A percentile compares a stretch with the other conserved stretches of the same genome.
These are phyloP conservation scores for Seriola rivoliana DNA, from an alignment of 2,113 vertebrate species.

Conservation along the genomic window DNA sequence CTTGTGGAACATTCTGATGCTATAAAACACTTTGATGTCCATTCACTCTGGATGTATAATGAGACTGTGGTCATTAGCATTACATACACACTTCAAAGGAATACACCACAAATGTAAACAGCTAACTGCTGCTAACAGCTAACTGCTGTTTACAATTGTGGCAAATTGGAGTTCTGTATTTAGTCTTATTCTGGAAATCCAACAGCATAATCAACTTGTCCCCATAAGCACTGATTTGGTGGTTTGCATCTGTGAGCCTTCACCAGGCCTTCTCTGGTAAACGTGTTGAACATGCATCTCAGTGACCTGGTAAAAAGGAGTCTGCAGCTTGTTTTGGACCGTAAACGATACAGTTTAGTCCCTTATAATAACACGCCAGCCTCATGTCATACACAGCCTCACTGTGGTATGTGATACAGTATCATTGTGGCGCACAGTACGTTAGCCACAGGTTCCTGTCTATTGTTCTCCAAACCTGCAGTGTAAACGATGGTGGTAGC, in stretches of 20 bases:
- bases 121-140: neutral
- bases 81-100: neutral
- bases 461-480: slow-evolving; percentile 58
- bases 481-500: slow-evolving; percentile 38
- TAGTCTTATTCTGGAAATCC: neutral
- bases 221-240: neutral
- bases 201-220: neutral
- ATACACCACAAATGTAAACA: neutral
- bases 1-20: neutral
- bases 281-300: slow-evolving; percentile 16
- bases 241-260: neutral
- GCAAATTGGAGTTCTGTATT: neutral
- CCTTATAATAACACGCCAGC: slow-evolving; percentile 36
- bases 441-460: slow-evolving; percentile 39
- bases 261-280: slow-evolving; percentile 1
- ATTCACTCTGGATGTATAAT: too few relatives aligned
- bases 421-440: slow-evolving; percentile 60
- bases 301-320: slow-evolving; percentile 15
- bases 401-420: slow-evolving; percentile 46
- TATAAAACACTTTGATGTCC: too few relatives aligned
- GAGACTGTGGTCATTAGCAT: neutral
- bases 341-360: slow-evolving; percentile 10
- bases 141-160: too few relatives aligned
- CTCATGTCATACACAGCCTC: slow-evolving; percentile 36
- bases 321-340: slow-evolving; percentile 17